Base-by-base conservation (phyloP, 1,140 invertebrate genomes). In the Philotrypesis tridentata region DNA sequence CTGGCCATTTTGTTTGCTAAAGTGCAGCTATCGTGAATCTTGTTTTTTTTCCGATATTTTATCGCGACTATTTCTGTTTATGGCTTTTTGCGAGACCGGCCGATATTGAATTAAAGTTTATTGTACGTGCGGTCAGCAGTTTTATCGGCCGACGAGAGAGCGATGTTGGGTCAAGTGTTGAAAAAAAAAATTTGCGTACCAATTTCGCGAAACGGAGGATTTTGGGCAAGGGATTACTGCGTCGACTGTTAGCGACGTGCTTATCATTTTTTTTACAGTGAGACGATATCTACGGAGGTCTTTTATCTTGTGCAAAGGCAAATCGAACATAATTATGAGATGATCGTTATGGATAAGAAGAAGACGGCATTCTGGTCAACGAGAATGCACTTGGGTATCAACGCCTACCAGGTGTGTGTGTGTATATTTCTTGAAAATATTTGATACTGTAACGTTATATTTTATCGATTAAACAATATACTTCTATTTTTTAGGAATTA, bases 251-350 rank as follows among this genome's bases (percentile, higher is more conserved):
- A 23, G 27, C 9, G 23, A 65, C 12, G 9, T 27, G 11, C 12
- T 25, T 23, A 25, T 14, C 27, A n/a, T n/a, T n/a, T n/a, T n/a
- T 85, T 83, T 90, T 93, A 84, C 89, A 97, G 96, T 89, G 97
- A 98, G 93, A 98, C 97, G 11, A 94, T 98, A 93, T 95, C 96
- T n/a, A 95, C 97, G 0, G 94, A 95, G 79, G 95, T 95, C 82
- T 99, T 99, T 91, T 97, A 99, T 90, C 97, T 97, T 89, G 95
- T 99, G 7, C 97, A 99, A 92, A 96, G 96, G 85, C 95, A 98
- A 91, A 94, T 99, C 92, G 96, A 98, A 87, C 95, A 95, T 83
- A 98, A 96, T 90, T 95, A 96, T 88, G 97, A 98, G 87, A 96
- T 96, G 94, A 96, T 98, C 87, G 90, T 92, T 7, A 94, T 94